Base-by-base conservation (phyloP, 2,888 invertebrate genomes). In the Meteorus colon region DNA sequence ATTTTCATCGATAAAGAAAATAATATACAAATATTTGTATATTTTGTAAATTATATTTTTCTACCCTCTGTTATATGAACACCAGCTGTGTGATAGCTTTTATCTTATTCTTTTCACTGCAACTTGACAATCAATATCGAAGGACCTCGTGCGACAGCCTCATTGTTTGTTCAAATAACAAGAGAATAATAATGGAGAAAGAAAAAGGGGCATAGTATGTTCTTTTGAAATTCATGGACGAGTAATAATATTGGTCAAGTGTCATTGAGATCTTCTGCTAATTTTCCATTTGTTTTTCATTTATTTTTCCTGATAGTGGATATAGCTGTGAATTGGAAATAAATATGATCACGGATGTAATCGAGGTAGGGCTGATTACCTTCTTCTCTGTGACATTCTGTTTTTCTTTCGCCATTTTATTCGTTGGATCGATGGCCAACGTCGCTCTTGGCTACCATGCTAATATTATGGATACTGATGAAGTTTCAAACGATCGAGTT, bases 211-310 rank as follows among this genome's bases (percentile, higher is more conserved):
- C 1, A 34, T 41, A 41, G 41, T 41, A 2, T n/a, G n/a, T n/a
- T 48, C 16, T 48, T 8, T 10, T 19, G 19, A 37, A 37, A 37
- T 65, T 65, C 3, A 24, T 24, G 55, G 34, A 51, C 73, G 74
- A 73, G 34, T 78, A 72, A 76, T 63, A 68, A 78, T 74, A 73
- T 76, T 71, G 66, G 65, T 73, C 74, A 69, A 75, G 76, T 76
- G 59, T 60, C 45, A 68, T 74, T 34, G 5, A 55, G 29, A 45
- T 34, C 24, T 55, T 69, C 41, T 55, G 41, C 71, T 65, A 73
- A 74, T 31, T 12, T 48, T 66, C 24, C 45, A 66, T 67, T 24
- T 12, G 19, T 34, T 19, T 41, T 27, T 45, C 19, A 41, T 12
- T 41, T 5, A 51, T n/a, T 51, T 51, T 19, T 19, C 2, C 14